These are phyloP conservation scores for Epinephelus fuscoguttatus DNA, from an alignment of 2,113 vertebrate genomes.

Conservation along the genomic window DNA sequence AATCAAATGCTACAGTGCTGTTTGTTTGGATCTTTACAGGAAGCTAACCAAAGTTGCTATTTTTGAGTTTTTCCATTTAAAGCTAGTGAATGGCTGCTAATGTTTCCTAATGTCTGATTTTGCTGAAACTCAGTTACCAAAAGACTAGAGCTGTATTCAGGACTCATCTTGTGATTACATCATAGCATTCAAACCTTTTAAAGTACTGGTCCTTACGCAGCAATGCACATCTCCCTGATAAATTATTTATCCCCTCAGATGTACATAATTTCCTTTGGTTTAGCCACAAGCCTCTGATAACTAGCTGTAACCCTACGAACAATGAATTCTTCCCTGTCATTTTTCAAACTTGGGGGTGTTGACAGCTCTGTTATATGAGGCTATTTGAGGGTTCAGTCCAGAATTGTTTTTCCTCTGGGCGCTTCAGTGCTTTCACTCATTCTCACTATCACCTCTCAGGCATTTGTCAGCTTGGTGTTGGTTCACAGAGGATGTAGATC, in stretches of 20 bases:
- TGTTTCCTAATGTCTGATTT: neutral
- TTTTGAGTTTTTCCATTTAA: neutral
- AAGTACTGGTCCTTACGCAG: neutral
- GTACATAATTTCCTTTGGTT: slow-evolving; percentile 31
- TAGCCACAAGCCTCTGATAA: slow-evolving; percentile 43
- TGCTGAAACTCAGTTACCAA: neutral
- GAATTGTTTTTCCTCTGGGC: slow-evolving; percentile 65
- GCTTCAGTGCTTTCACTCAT: slow-evolving; percentile 60
- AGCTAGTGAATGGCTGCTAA: neutral
- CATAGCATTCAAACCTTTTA: slow-evolving; percentile 3
- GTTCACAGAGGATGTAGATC: slow-evolving; percentile 53
- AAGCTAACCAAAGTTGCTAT: neutral
- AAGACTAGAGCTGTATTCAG: neutral
- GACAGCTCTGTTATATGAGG: slow-evolving; percentile 63
- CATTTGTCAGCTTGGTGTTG: slow-evolving; percentile 65
- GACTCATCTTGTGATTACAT: slow-evolving; percentile 14
- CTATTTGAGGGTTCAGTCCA: slow-evolving; percentile 64
- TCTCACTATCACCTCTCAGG: slow-evolving; percentile 61
- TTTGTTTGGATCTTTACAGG: neutral
- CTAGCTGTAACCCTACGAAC: slow-evolving; percentile 29
- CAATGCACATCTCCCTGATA: neutral
- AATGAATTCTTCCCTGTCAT: slow-evolving; percentile 41
- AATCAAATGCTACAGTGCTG: neutral
- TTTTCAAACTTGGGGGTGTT: slow-evolving; percentile 61
- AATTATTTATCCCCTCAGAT: slow-evolving; percentile 11